Base-by-base conservation (phyloP, 35 echinoderm and acorn worm species). In the Amphiura filiformis region DNA sequence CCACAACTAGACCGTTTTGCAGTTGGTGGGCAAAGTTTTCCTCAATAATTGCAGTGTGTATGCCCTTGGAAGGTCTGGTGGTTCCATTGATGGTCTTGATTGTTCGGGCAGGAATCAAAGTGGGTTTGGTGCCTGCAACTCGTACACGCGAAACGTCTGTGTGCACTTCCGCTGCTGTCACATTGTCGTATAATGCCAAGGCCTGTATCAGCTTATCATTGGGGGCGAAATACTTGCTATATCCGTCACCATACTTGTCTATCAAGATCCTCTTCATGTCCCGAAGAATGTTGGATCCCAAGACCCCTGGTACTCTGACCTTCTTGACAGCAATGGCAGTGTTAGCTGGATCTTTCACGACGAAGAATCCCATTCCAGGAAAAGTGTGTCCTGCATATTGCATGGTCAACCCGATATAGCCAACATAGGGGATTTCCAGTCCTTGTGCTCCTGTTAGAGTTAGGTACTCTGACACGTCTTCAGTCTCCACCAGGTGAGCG, bases 91-190 rank as follows among this genome's bases (percentile, higher is more conserved):
- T 56, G 0, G 79, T 26, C 37, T 57, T 88, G 26, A 82, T 30
- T 9, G 86, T 89, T 17, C 86, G 75, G 11, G 86, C 94, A 35
- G 90, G 90, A 32, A 92, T 78, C 0, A 89, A 31, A 4, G 92
- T 77, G 0, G 86, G 80, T 33, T 76, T 76, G 5, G 65, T 76
- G 12, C 90, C 82, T 20, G 75, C 82, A 26, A 89, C 32, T 39
- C 86, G 84, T 0, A 78, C 76, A 26, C 39, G 13, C 30, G 5
- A 22, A 56, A 44, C 79, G 20, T 82, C 31, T 13, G 23, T 31
- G 12, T 5, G 30, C 37, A 35, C 39, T n/a, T n/a, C n/a, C 17
- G 40, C 0, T 13, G 82, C 79, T 12, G 32, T 0, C 26, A 61
- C 76, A 4, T 77, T 78, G 13, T 89, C 78, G 49, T 87, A 90